A percentile compares a stretch with the other conserved stretches of the same genome.
Conservation (phyloP, 2,888 invertebrate genomes). For the Thelaira solivaga region DNA sequence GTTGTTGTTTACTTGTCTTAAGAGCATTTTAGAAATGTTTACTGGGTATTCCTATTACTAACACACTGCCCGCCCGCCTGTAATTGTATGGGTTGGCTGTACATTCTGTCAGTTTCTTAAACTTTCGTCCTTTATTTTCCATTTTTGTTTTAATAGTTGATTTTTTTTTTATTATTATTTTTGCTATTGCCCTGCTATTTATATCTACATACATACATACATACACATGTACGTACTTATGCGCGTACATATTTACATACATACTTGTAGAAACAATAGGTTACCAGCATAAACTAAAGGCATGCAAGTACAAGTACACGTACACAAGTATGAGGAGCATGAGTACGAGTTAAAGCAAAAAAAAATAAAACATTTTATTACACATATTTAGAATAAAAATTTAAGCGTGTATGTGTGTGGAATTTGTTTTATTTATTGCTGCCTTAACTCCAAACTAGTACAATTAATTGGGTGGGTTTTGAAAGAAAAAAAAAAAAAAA, state of each 20-base stretch:
- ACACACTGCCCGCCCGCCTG: background rate
- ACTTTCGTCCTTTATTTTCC: slow-evolving; percentile 48
- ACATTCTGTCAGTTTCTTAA: slow-evolving; percentile 45
- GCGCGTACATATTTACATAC: background rate
- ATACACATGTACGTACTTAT: no score
- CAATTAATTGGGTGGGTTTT: slow-evolving; percentile 58
- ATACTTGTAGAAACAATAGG: slow-evolving; percentile 46
- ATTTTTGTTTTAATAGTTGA: background rate
- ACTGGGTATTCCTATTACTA: slow-evolving; percentile 5
- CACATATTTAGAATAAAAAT: background rate
- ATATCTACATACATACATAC: background rate
- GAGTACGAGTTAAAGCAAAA: background rate
- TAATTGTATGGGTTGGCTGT: background rate
- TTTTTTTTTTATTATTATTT: slow-evolving; percentile 3
- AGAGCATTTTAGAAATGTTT: background rate
- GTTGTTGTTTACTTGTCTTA: background rate
- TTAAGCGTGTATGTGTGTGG: background rate
- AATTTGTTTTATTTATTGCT: slow-evolving; percentile 26
- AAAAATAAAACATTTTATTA: background rate
- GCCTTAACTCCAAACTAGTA: slow-evolving; percentile 32
- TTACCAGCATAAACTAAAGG: slow-evolving; percentile 56
- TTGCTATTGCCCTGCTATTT: slow-evolving; percentile 41
- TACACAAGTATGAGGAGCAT: no score
- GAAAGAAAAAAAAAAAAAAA: slow-evolving; percentile 17
- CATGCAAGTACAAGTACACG: slow-evolving; percentile 32